These are phyloP conservation scores for Pachycephus smyrnensis DNA, from an alignment of 2,888 invertebrate genomes.

Conservation along the genomic window DNA sequence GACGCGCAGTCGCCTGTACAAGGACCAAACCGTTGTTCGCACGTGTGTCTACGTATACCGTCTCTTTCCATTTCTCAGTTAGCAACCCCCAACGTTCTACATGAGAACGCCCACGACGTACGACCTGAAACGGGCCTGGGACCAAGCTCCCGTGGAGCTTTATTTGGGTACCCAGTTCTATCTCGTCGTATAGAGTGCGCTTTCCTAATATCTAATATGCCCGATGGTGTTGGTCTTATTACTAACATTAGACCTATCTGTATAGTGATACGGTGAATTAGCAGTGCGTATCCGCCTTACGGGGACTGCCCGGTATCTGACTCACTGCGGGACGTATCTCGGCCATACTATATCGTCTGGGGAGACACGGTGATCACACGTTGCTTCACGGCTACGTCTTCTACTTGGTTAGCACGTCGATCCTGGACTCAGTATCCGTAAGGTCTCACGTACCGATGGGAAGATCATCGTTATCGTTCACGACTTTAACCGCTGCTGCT, in stretches of 20 bases:
- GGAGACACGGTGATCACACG: background rate
- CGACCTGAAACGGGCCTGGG: slow-evolving; percentile 50
- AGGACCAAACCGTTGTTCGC: background rate
- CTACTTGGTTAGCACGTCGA: background rate
- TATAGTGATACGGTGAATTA: background rate
- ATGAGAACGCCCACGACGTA: slow-evolving; percentile 53
- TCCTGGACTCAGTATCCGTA: background rate
- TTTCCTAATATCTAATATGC: background rate
- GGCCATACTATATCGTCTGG: background rate
- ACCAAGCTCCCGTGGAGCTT: slow-evolving; percentile 43
- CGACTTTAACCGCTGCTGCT: background rate
- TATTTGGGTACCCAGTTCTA: slow-evolving; percentile 32
- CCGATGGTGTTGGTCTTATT: background rate
- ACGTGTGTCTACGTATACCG: background rate
- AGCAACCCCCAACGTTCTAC: slow-evolving; percentile 22
- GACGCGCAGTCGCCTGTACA: background rate
- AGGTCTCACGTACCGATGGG: background rate
- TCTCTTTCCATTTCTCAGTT: background rate
- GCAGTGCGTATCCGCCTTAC: background rate
- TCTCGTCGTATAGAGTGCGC: background rate
- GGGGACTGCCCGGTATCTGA: background rate
- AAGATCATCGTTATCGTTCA: background rate
- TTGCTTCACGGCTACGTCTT: background rate
- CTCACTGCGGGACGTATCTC: background rate
- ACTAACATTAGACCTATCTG: background rate